Base-by-base conservation (phyloP, 2,888 invertebrate species). In the Ellobium chinense region DNA sequence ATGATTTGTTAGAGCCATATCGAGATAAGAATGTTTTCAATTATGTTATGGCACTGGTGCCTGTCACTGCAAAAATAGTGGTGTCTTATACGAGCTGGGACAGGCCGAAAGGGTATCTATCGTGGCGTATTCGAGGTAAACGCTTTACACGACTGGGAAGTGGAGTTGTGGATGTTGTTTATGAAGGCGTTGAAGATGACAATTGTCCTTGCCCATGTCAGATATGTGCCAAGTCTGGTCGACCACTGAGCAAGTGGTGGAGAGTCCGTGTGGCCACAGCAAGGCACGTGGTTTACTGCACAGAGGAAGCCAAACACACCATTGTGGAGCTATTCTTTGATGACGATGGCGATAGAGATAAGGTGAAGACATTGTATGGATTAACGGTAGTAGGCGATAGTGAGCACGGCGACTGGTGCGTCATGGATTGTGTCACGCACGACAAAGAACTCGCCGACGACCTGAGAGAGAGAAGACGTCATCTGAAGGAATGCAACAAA, bases 31-130 rank as follows among this genome's bases (percentile, higher is more conserved):
- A 65, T 9, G 29, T 75, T 4, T 34, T 65, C 29, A 46, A 75
- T 1, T 65, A 37, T n/a, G 27, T 75, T 14, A 29, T 18, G 31
- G 7, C 29, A 2, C n/a, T 46, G 2, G 37, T 54, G 1, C 34
- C 46, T 0, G 46, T 63, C 14, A 56, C 65, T 1, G 75, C 65
- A 5, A 60, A 39, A n/a, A 36, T 75, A 14, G 34, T 24, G 18
- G 65, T 75, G 21, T 31, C 46, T 5, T 66, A 62, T 46, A 75
- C 65, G 1, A 75, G 75, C 75, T 14, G 2, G 12, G 75, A 36
- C 39, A 65, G 75, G 27, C 75, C 75, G 12, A n/a, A 65, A 54
- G 65, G 65, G 18, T 75, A 65, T 54, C 39, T 56, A 36, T 75
- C 65, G 34, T 46, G 65, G 7, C 46, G 54, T 7, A 34, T 54